Percentiles rank a stretch among this genome's conserved stretches.
Conservation (phyloP, 53 echinoderm and acorn worm species). For the Luidia sarsii region DNA sequence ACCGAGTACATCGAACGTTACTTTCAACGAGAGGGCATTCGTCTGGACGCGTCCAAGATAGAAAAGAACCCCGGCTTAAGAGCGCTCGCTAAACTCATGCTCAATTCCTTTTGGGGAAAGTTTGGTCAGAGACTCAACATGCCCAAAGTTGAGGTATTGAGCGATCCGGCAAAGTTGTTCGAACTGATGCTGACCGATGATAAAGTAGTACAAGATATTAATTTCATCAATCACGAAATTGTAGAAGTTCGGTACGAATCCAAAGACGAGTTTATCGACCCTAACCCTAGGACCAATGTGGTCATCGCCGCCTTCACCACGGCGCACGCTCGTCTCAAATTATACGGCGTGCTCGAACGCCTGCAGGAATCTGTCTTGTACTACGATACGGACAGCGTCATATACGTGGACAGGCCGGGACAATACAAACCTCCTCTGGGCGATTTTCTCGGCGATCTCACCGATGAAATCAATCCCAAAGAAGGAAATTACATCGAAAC, state of each 20-base stretch:
- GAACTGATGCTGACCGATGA: constrained; percentile 7
- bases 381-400: constrained; percentile 62
- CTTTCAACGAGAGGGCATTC: background rate
- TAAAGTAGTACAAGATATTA: constrained; percentile 20
- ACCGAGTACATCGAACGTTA: constrained; percentile 42
- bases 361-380: constrained; percentile 40
- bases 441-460: constrained; percentile 61
- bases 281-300: constrained; percentile 28
- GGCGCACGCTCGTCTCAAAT: constrained; percentile 22
- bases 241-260: constrained; percentile 25
- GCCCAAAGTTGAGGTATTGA: constrained; percentile 7
- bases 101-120: constrained; percentile 69
- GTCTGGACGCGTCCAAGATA: constrained; percentile 57
- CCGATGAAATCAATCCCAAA: constrained; percentile 55
- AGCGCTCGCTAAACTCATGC: constrained; percentile 64
- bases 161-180: constrained; percentile 11
- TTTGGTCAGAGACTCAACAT: constrained; percentile 42
- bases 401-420: constrained; percentile 53
- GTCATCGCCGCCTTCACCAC: constrained; percentile 40
- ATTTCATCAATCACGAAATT: constrained; percentile 46
- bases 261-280: constrained; percentile 29
- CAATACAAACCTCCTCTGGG: constrained; percentile 49
- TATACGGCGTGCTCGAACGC: constrained; percentile 33
- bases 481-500: constrained; percentile 65
- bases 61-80: constrained; percentile 59